A percentile compares a stretch with the other conserved stretches of the same genome.
Evolutionary conservation across 2,888 invertebrate species (phyloP).

Genomic region (Drosophila emarginata): DNA sequence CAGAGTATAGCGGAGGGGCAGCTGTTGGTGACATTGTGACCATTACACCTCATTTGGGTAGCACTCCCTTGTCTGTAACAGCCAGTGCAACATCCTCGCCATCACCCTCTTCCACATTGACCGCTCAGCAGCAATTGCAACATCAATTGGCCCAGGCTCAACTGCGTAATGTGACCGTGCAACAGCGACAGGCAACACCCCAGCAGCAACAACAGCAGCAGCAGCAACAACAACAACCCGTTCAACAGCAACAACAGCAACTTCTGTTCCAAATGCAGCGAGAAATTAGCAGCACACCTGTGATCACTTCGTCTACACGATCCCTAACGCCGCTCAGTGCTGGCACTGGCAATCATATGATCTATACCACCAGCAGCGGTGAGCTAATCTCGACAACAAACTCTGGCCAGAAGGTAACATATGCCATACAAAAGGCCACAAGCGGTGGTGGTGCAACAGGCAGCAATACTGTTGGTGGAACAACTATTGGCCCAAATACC

Average conservation of each 20-base stretch:
- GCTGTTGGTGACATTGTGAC: conserved; percentile 65
- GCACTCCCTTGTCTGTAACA: conserved; percentile 48
- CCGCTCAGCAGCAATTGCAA: conserved; percentile 69
- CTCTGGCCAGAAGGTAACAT: conserved; percentile 77
- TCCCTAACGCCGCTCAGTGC: conserved; percentile 68
- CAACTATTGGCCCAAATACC: conserved; percentile 71
- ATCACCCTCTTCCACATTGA: conserved; percentile 48
- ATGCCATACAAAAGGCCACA: conserved; percentile 65
- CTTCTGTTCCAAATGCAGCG: conserved; percentile 77
- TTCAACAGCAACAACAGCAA: conserved; percentile 65
- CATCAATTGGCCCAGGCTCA: conserved; percentile 72
- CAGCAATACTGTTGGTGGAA: conserved; percentile 21
- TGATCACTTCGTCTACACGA: conserved; percentile 64
- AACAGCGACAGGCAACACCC: conserved; percentile 65
- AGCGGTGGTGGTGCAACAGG: conserved; percentile 42
- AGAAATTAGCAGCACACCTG: conserved; percentile 65
- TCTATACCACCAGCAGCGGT: conserved; percentile 76
- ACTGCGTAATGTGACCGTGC: conserved; percentile 74
- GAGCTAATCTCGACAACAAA: conserved; percentile 63
- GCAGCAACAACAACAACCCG: conserved; percentile 49
- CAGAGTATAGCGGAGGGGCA: conserved; percentile 56
- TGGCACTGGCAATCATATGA: conserved; percentile 78
- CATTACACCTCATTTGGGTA: conserved; percentile 58
- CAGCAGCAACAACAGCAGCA: conserved; percentile 31
- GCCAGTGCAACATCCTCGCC: not conserved